Conservation (phyloP, 2,797 vertebrate genomes). For the Muscicapa striata region DNA sequence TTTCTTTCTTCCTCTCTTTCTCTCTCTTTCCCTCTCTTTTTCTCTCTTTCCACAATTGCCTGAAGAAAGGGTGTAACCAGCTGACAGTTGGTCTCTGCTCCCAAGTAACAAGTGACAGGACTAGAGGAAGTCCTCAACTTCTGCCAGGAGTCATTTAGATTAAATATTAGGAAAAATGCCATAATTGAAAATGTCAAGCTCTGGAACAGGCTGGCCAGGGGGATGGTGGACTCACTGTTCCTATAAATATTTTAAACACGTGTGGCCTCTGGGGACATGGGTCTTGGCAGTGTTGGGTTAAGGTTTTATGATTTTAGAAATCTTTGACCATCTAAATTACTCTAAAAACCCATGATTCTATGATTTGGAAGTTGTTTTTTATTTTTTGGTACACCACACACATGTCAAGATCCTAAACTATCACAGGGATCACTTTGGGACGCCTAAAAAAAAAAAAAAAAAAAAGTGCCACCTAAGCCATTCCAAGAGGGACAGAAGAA, state of each 20-base stretch:
- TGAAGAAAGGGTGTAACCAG: accelerated
- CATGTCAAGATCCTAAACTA: not conserved
- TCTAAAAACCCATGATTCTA: not conserved
- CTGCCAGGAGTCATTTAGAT: accelerated
- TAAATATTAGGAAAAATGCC: not conserved
- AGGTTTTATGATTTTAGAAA: not conserved
- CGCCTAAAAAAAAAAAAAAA: not conserved
- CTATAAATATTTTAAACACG: accelerated
- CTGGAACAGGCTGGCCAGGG: not conserved
- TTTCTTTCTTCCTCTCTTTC: too few relatives aligned
- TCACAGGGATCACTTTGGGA: not conserved
- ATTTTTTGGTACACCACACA: not conserved
- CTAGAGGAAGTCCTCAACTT: not conserved
- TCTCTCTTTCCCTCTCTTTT: too few relatives aligned
- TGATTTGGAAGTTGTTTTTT: not conserved
- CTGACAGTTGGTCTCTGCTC: accelerated
- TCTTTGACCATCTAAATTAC: not conserved
- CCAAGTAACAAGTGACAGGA: accelerated
- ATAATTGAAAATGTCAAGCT: accelerated
- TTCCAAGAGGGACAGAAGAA: not conserved
- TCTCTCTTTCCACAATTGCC: not conserved
- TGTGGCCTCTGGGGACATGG: accelerated
- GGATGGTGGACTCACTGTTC: accelerated
- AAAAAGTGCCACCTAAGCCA: not conserved
- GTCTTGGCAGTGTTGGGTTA: not conserved